Base-by-base conservation (phyloP, 2,888 invertebrate species). In the Sycophila texana region DNA sequence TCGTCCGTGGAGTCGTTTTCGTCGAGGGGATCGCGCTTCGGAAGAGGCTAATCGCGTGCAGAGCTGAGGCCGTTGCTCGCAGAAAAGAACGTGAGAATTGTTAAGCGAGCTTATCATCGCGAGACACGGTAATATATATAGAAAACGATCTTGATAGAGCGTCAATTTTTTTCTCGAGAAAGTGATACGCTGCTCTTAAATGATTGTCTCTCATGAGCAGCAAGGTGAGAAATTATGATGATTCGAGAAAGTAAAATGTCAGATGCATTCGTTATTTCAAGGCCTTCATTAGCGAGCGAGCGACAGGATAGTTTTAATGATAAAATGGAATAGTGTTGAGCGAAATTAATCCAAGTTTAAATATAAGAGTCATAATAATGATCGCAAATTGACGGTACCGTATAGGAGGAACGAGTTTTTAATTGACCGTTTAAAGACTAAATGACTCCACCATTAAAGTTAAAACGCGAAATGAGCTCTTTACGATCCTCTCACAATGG, bases 401-500 rank as follows among this genome's bases (percentile, higher is more conserved):
- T 20, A 61, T 26, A 26, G 3, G n/a, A 65, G 58, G 65, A 77
- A 66, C 58, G 71, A 57, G 47, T 30, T 18, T 65, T 65, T 63
- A 71, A 66, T 77, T 63, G 55, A 18, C 65, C 57, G 49, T 71
- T 76, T 71, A 57, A 13, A 26, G 10, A 20, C 60, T 26, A 58
- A 65, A 70, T 71, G 51, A 51, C 51, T 18, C 49, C 61, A 65
- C 49, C 61, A 65, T 76, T 71, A 76, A 71, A 61, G 55, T 70
- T 70, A 55, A 55, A 70, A 71, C 47, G 63, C n/a, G n/a, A 71
- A 73, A 70, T 57, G 39, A 26, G 47, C 55, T 39, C 47, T 51
- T 65, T 73, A 73, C 39, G 73, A 65, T 74, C 55, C 22, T 30
- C 51, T 30, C 58, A 58, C 65, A 66, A 71, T 71, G 66, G 30